phyloP scores from a whole-genome alignment of 2,888 invertebrate genomes.

The Amphimallon solstitiale region DNA sequence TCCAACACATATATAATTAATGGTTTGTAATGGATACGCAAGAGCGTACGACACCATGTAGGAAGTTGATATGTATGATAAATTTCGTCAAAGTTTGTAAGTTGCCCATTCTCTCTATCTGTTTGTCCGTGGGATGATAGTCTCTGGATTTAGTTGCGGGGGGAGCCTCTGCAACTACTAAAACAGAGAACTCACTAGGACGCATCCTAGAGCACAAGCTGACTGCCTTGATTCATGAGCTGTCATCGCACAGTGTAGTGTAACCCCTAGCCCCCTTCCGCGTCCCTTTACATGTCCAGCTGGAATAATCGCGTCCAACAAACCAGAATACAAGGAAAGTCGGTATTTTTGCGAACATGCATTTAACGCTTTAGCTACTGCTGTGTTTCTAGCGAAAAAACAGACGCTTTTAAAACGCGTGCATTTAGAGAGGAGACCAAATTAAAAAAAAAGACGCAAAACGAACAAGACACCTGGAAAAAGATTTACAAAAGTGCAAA shows the following conservation, averaged over 20 bases:
- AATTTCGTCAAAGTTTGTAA: slow-evolving; percentile 38
- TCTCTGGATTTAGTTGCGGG: slow-evolving; percentile 39
- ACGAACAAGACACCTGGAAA: not conserved
- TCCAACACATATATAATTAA: not conserved
- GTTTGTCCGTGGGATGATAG: slow-evolving; percentile 34
- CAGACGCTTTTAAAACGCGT: slow-evolving; percentile 9
- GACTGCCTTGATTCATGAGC: slow-evolving; percentile 55
- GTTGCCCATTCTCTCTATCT: slow-evolving; percentile 26
- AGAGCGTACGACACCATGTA: not conserved
- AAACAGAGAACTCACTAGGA: slow-evolving; percentile 46
- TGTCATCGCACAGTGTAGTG: slow-evolving; percentile 55
- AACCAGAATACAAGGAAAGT: slow-evolving; percentile 34
- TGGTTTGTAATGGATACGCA: not conserved
- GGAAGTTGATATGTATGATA: slow-evolving; percentile 35
- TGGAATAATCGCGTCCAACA: slow-evolving; percentile 40
- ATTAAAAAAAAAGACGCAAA: not conserved
- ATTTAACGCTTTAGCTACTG: slow-evolving; percentile 17
- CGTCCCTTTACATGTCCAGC: slow-evolving; percentile 44
- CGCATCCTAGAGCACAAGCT: slow-evolving; percentile 50
- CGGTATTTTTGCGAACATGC: slow-evolving; percentile 30
- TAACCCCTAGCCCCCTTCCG: slow-evolving; percentile 51
- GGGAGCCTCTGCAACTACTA: slow-evolving; percentile 20
- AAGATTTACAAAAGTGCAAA: too few relatives aligned
- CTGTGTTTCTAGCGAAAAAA: not conserved
- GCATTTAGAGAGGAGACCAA: not conserved